Conservation (phyloP, 2,888 invertebrate species). For the Idaea aversata region DNA sequence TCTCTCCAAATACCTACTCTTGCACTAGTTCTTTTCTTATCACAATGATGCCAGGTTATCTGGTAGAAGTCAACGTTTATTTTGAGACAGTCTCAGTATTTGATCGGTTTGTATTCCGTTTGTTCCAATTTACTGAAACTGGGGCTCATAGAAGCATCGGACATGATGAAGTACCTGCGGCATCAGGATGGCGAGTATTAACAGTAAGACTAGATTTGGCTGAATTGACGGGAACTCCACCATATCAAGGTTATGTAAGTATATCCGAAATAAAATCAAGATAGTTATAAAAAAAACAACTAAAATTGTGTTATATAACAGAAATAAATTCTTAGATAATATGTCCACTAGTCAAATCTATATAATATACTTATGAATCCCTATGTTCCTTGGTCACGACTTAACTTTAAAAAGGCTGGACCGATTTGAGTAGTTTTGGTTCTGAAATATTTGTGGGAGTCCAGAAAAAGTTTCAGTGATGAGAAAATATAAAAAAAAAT, state of each 20-base stretch:
- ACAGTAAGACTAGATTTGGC: not conserved
- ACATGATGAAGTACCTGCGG: not conserved
- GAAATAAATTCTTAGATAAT: not conserved
- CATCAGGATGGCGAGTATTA: not conserved
- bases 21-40: not conserved
- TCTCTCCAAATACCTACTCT: not conserved
- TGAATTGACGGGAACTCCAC: not conserved
- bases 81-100: not conserved
- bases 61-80: not conserved
- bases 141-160: not conserved
- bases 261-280: not conserved
- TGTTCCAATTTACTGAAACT: not conserved
- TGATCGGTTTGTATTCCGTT: not conserved
- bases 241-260: not conserved
- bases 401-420: too few relatives aligned
- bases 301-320: not conserved
- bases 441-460: too few relatives aligned
- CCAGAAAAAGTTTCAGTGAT: too few relatives aligned
- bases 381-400: too few relatives aligned
- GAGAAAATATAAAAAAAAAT: too few relatives aligned
- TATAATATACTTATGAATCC: too few relatives aligned
- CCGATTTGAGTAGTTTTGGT: too few relatives aligned
- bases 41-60: not conserved
- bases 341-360: too few relatives aligned
- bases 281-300: not conserved